These are phyloP conservation scores for Amblyteles armatorius DNA, from an alignment of 2,888 invertebrate genomes.

Conservation along the genomic window DNA sequence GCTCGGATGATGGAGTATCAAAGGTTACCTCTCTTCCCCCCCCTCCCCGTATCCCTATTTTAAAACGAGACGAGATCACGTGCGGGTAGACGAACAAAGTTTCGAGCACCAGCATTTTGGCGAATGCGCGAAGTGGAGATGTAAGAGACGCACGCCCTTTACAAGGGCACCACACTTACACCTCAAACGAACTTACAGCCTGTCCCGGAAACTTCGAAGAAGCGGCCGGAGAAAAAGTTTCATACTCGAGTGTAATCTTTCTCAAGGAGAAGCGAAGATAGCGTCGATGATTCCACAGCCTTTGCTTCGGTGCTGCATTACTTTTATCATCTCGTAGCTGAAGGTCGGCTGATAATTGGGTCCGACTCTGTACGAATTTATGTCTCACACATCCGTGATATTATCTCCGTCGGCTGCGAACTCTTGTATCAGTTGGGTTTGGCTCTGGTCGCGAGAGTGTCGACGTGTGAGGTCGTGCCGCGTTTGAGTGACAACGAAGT, in stretches of 20 bases:
- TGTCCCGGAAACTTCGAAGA: not conserved
- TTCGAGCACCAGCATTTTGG: slow-evolving; percentile 5
- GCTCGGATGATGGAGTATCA: slow-evolving; percentile 29
- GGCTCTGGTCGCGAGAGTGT: too few species aligned
- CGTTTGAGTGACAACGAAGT: too few species aligned
- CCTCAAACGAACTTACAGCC: not conserved
- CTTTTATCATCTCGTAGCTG: too few species aligned
- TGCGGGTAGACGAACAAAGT: slow-evolving; percentile 31
- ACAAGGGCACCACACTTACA: not conserved
- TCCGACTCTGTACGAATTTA: too few species aligned
- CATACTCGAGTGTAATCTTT: not conserved
- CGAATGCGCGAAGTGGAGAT: not conserved
- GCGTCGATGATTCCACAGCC: not conserved
- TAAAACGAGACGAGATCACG: slow-evolving; percentile 24
- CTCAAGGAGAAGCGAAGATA: not conserved
- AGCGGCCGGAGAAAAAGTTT: not conserved
- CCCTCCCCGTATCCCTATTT: slow-evolving; percentile 1
- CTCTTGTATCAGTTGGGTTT: too few species aligned
- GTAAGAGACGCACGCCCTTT: not conserved
- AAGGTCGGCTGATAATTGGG: not conserved
- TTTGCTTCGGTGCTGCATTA: too few species aligned
- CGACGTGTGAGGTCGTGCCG: too few species aligned
- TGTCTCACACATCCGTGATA: too few species aligned
- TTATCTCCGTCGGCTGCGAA: too few species aligned
- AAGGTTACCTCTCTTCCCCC: slow-evolving; percentile 1